These are phyloP conservation scores for Tachycineta bicolor DNA, from an alignment of 2,113 vertebrate species.

Conservation along the genomic window DNA sequence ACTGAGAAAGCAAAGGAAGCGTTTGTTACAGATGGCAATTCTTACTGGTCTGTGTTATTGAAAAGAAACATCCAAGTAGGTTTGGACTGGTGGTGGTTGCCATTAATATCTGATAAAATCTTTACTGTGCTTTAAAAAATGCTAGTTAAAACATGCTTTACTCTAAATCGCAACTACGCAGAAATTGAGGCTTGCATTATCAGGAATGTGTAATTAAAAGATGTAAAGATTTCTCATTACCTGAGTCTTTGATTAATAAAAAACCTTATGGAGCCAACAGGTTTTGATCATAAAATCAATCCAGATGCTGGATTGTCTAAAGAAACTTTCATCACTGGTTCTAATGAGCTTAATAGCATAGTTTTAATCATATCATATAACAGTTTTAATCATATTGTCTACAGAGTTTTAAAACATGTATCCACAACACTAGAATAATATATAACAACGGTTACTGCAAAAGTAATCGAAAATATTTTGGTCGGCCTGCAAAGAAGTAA, in stretches of 20 bases:
- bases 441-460: not conserved
- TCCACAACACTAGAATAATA: not conserved
- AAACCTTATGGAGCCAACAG: not conserved
- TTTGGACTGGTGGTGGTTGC: not conserved
- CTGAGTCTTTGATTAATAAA: not conserved
- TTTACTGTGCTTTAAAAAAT: not conserved
- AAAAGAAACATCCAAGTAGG: not conserved
- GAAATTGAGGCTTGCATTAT: not conserved
- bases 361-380: not conserved
- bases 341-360: not conserved
- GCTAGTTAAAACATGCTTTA: not conserved
- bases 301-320: not conserved
- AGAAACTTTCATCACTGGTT: not conserved
- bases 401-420: not conserved
- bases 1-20: not conserved
- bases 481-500: not conserved
- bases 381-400: not conserved
- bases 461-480: not conserved
- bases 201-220: not conserved
- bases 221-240: constrained; percentile 3
- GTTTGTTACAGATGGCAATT: not conserved
- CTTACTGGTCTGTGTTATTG: not conserved
- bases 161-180: not conserved
- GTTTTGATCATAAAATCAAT: not conserved
- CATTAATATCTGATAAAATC: not conserved